phyloP scores from a whole-genome alignment of 2,888 invertebrate genomes.

The Dasypogon diadema region DNA sequence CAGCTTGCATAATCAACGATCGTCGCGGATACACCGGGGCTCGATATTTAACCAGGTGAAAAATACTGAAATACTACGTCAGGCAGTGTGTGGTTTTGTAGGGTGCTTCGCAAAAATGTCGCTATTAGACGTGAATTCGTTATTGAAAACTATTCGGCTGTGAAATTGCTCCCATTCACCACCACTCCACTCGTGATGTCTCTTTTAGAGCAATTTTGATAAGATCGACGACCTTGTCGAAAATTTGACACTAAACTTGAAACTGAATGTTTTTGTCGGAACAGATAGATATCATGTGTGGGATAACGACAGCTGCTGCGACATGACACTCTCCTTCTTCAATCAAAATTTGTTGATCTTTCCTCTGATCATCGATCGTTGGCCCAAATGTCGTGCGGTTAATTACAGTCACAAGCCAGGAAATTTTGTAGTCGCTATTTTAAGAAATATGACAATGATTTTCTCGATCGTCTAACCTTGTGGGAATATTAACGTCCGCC shows the following conservation, averaged over 20 bases:
- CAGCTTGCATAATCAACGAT: constrained; percentile 17
- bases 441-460: not conserved
- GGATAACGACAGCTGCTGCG: not conserved
- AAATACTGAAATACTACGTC: constrained; percentile 8
- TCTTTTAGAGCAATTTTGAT: not conserved
- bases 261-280: constrained; percentile 14
- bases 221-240: constrained; percentile 30
- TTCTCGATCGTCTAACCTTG: not conserved
- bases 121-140: not conserved
- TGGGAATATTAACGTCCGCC: not conserved
- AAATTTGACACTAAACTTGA: constrained; percentile 31
- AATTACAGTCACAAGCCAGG: not conserved
- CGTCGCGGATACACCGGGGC: not conserved
- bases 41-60: constrained; percentile 42
- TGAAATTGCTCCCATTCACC: constrained; percentile 13
- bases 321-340: not conserved
- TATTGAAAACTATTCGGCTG: constrained; percentile 5
- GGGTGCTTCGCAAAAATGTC: constrained; percentile 10
- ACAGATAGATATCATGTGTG: not conserved
- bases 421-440: not conserved
- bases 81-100: not conserved
- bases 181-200: not conserved
- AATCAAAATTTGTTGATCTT: not conserved
- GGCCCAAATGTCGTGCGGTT: not conserved
- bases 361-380: not conserved